A percentile compares a stretch with the other conserved stretches of the same genome.
phyloP scores from a whole-genome alignment of 2,797 vertebrate species.

The Rhinichthys osculus region DNA sequence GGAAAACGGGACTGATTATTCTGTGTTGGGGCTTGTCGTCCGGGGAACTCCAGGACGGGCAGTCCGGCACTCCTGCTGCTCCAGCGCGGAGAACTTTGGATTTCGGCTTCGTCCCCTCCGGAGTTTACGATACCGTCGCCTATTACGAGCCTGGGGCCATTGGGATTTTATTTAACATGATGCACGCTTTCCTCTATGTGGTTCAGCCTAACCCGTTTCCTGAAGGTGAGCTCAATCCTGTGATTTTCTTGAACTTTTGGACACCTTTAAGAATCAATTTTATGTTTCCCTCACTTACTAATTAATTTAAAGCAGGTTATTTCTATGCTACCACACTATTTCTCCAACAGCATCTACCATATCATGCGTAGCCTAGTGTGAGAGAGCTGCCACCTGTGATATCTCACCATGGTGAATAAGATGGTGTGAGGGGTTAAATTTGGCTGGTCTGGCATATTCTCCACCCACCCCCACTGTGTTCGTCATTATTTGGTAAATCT shows the following conservation, averaged over 20 bases:
- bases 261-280: not conserved
- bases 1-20: slow-evolving; percentile 72
- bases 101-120: slow-evolving; percentile 87
- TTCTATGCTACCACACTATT: not conserved
- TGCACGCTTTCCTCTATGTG: slow-evolving; percentile 84
- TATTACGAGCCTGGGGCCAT: slow-evolving; percentile 83
- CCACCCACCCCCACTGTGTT: slow-evolving; percentile 46
- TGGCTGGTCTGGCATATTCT: not conserved
- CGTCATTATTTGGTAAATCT: slow-evolving; percentile 65
- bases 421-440: not conserved
- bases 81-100: slow-evolving; percentile 77
- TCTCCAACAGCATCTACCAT: not conserved
- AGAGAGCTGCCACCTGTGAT: not conserved
- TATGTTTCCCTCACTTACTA: not conserved
- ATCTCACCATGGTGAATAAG: not conserved
- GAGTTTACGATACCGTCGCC: slow-evolving; percentile 87
- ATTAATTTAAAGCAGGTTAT: not conserved
- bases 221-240: slow-evolving; percentile 81
- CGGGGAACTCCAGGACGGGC: slow-evolving; percentile 74
- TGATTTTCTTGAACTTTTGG: slow-evolving; percentile 14
- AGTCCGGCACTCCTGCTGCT: slow-evolving; percentile 55
- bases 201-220: slow-evolving; percentile 93
- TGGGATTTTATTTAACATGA: slow-evolving; percentile 87
- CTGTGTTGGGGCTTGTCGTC: slow-evolving; percentile 72
- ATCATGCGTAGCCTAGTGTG: not conserved